Evolutionary conservation across 2,888 invertebrate genomes (phyloP).

Genomic region (Erynnis tages): DNA sequence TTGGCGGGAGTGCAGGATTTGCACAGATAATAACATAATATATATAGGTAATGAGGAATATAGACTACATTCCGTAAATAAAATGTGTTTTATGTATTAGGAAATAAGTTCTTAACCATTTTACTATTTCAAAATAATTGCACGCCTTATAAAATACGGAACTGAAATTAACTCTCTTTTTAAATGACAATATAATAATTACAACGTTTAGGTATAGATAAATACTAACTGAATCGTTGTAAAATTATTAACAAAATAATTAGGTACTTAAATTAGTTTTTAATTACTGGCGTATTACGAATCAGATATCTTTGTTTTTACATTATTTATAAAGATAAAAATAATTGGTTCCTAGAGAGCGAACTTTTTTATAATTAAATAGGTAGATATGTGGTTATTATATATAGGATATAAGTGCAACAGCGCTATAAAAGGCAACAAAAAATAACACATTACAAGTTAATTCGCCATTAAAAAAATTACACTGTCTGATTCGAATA

Average conservation of each 20-base stretch:
- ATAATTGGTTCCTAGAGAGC: neutral
- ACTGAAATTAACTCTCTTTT: neutral
- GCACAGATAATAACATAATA: slow-evolving; percentile 18
- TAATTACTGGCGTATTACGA: slow-evolving; percentile 6
- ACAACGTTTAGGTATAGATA: slow-evolving; percentile 15
- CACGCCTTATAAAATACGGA: neutral
- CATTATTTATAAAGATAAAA: neutral
- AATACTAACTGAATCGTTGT: slow-evolving; percentile 8
- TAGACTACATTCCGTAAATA: neutral
- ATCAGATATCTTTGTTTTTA: slow-evolving; percentile 11
- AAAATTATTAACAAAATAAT: slow-evolving; percentile 13
- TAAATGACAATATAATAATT: slow-evolving; percentile 23
- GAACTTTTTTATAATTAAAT: too few relatives aligned
- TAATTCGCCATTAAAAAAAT: too few relatives aligned
- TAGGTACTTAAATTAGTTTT: slow-evolving; percentile 10
- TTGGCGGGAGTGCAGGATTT: slow-evolving; percentile 37
- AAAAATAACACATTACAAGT: too few relatives aligned
- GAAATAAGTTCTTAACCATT: neutral
- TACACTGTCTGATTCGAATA: too few relatives aligned
- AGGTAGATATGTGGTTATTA: too few relatives aligned
- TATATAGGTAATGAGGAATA: neutral
- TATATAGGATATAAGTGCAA: too few relatives aligned
- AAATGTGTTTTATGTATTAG: neutral
- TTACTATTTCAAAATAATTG: neutral
- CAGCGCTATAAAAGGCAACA: too few relatives aligned